Evolutionary conservation across 2,797 vertebrate species (phyloP).

Genomic region (Pseudotriccus pelzelni): DNA sequence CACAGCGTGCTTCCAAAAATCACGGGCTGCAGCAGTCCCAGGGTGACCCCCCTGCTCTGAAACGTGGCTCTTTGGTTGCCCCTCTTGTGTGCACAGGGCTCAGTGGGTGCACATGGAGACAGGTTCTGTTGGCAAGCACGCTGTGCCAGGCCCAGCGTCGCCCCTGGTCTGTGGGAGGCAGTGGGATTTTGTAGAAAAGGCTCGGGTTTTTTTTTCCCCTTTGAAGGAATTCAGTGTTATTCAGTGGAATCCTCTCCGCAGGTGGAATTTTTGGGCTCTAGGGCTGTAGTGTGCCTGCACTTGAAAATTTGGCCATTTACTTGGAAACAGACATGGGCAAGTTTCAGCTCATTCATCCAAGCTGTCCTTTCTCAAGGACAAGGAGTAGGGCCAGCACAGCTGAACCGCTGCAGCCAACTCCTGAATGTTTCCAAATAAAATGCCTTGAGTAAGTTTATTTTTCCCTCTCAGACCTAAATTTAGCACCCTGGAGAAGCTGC

Average conservation of each 20-base stretch:
- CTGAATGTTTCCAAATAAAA: constrained; percentile 71
- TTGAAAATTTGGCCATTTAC: constrained; percentile 64
- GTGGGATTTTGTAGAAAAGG: neutral
- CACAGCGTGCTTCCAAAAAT: neutral
- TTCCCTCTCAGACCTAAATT: constrained; percentile 70
- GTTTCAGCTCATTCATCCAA: constrained; percentile 69
- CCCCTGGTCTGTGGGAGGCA: neutral
- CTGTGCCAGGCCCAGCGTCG: neutral
- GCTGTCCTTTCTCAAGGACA: constrained; percentile 71
- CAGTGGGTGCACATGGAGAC: neutral
- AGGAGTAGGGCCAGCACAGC: constrained; percentile 67
- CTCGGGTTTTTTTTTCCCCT: neutral
- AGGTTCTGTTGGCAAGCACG: neutral
- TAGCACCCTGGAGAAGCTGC: constrained; percentile 61
- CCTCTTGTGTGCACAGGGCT: neutral
- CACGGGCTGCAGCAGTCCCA: neutral
- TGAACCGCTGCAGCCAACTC: constrained; percentile 47
- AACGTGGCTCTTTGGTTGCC: accelerated
- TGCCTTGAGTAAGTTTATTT: constrained; percentile 72
- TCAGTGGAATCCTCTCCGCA: constrained; percentile 64
- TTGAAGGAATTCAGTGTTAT: constrained; percentile 55
- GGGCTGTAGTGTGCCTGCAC: constrained; percentile 61
- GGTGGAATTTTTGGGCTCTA: constrained; percentile 66
- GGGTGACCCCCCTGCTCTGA: neutral
- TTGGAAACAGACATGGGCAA: constrained; percentile 69